phyloP scores from a whole-genome alignment of 1,140 invertebrate genomes.

The Drosophila kurseongensis region DNA sequence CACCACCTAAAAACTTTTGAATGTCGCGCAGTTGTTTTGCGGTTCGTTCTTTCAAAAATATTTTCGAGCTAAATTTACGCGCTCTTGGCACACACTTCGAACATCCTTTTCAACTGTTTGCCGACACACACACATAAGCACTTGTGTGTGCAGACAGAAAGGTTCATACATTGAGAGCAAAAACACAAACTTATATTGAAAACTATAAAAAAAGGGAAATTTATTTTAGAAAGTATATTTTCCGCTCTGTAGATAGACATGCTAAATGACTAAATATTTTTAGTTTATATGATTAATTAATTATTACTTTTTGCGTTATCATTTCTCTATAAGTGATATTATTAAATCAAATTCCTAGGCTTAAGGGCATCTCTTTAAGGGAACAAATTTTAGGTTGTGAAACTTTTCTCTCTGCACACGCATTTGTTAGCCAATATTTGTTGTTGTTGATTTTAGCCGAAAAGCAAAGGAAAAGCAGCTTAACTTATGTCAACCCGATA shows the following conservation, averaged over 20 bases:
- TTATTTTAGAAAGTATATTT: too few species aligned
- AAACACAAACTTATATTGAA: background rate
- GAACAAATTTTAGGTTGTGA: background rate
- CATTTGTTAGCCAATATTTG: conserved; percentile 48
- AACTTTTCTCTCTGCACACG: conserved; percentile 22
- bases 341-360: too few species aligned
- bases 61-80: conserved; percentile 68
- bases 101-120: conserved; percentile 67
- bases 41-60: conserved; percentile 69
- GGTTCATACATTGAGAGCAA: conserved; percentile 3
- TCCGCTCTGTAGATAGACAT: too few species aligned
- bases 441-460: conserved; percentile 68
- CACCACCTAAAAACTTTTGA: conserved; percentile 59
- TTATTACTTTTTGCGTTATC: too few species aligned
- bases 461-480: conserved; percentile 80
- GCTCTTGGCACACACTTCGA: conserved; percentile 66
- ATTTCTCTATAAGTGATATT: too few species aligned
- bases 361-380: too few species aligned
- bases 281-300: too few species aligned
- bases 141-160: background rate
- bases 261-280: too few species aligned
- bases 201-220: too few species aligned
- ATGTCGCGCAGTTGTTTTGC: conserved; percentile 67
- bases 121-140: conserved; percentile 27
- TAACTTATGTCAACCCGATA: conserved; percentile 83